These are phyloP conservation scores for Cygnus olor DNA, from an alignment of 2,797 vertebrate genomes.

Conservation along the genomic window DNA sequence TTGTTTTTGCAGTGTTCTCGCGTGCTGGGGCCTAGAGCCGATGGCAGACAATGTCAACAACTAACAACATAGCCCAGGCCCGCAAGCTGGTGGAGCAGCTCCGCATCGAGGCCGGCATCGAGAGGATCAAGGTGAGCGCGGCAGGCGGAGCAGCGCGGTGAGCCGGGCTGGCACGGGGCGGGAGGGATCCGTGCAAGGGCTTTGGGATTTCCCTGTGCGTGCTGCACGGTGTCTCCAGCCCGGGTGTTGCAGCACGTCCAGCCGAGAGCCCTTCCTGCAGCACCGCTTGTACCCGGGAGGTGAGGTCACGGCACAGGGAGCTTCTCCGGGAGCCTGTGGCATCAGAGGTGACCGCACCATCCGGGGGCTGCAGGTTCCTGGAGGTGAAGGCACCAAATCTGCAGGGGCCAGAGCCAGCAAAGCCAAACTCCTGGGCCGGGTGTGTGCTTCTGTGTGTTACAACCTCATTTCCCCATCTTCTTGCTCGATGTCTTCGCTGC, in stretches of 20 bases:
- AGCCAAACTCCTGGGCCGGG: not conserved
- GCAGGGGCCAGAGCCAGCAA: not conserved
- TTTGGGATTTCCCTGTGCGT: not conserved
- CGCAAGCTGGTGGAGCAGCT: conserved; percentile 98
- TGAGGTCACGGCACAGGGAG: not conserved
- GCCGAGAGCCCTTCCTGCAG: accelerated
- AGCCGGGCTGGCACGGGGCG: accelerated
- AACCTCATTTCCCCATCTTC: not conserved
- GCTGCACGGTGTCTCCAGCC: not conserved
- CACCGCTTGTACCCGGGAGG: accelerated
- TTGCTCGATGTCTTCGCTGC: not conserved
- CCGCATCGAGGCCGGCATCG: conserved; percentile 93
- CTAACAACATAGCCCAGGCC: conserved; percentile 97
- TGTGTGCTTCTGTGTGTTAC: accelerated
- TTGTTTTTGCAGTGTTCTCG: conserved; percentile 73
- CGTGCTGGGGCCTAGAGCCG: conserved; percentile 76
- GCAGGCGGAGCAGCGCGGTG: too few species aligned
- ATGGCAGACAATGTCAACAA: conserved; percentile 95
- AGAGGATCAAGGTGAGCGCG: conserved; percentile 90
- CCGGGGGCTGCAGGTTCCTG: not conserved
- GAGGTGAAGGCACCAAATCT: not conserved
- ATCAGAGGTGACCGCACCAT: accelerated
- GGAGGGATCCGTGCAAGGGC: accelerated
- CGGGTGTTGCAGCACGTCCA: accelerated
- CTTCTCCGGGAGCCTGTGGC: not conserved